These are phyloP conservation scores for Pempheris klunzingeri DNA, from an alignment of 2,797 vertebrate genomes.

Conservation along the genomic window DNA sequence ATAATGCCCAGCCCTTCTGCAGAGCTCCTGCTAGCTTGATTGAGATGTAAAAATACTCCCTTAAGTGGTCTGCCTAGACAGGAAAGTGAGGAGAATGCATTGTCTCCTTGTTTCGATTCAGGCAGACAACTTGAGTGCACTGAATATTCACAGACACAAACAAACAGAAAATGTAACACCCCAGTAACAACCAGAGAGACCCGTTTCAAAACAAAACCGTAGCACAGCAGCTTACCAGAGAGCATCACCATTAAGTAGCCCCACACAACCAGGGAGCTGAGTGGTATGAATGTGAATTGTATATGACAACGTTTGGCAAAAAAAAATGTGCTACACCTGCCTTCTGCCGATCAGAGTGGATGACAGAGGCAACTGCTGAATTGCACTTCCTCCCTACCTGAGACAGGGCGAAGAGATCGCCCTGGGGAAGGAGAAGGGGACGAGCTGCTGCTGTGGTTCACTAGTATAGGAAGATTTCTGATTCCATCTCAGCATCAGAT, in stretches of 20 bases:
- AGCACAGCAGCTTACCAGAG: slow-evolving; percentile 12
- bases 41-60: background rate
- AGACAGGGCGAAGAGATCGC: slow-evolving; percentile 42
- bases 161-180: slow-evolving; percentile 54
- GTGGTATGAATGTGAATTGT: slow-evolving; percentile 13
- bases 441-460: slow-evolving; percentile 29
- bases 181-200: slow-evolving; percentile 52
- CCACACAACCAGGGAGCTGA: slow-evolving; percentile 4
- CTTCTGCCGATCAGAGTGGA: slow-evolving; percentile 44
- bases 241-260: background rate
- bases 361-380: slow-evolving; percentile 59
- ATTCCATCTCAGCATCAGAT: slow-evolving; percentile 61
- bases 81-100: slow-evolving; percentile 11
- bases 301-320: slow-evolving; percentile 30
- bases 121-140: slow-evolving; percentile 53
- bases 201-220: slow-evolving; percentile 28
- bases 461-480: slow-evolving; percentile 56
- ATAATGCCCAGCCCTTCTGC: background rate
- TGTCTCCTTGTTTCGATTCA: slow-evolving; percentile 14
- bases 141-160: slow-evolving; percentile 69
- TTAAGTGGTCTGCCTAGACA: background rate
- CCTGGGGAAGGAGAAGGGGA: slow-evolving; percentile 48
- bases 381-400: slow-evolving; percentile 61
- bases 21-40: slow-evolving; percentile 14
- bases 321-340: slow-evolving; percentile 41